A percentile compares a stretch with the other conserved stretches of the same genome.
Evolutionary conservation across 2,113 vertebrate genomes (phyloP).

Genomic region (Aplodontia rufa): DNA sequence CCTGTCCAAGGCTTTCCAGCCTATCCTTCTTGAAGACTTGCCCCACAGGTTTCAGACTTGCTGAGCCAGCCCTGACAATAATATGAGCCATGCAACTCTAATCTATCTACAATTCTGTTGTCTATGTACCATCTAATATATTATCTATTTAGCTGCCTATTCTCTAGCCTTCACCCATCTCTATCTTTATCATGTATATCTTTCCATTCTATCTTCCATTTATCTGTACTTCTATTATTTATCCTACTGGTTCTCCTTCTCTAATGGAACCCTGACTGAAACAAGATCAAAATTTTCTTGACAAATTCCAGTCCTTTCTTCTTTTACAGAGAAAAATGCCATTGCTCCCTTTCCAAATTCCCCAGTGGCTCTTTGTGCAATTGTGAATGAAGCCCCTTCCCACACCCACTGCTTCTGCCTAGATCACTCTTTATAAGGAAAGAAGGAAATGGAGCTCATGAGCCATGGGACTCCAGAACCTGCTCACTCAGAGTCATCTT

Average conservation of each 20-base stretch:
- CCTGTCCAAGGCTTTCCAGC: background rate
- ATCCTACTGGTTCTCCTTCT: background rate
- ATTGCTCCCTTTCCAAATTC: background rate
- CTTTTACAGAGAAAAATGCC: background rate
- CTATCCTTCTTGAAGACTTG: background rate
- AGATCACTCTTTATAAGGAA: background rate
- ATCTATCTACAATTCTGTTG: background rate
- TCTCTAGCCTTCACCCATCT: background rate
- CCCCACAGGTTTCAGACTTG: background rate
- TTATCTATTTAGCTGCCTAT: background rate
- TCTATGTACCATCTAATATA: background rate
- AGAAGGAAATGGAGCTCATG: background rate
- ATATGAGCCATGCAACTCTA: too few relatives aligned
- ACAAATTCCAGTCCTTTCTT: background rate
- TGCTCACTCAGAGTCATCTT: background rate
- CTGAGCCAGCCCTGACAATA: too few relatives aligned
- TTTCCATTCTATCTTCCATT: background rate
- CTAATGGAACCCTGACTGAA: background rate
- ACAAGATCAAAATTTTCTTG: background rate
- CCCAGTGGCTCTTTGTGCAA: rapidly evolving
- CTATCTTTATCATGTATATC: too few relatives aligned
- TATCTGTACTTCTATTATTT: background rate
- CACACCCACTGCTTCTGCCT: too few relatives aligned
- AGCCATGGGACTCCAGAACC: background rate
- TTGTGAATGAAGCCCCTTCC: background rate